Evolutionary conservation across 1,140 invertebrate species (phyloP).

Genomic region (Philaenus spumarius): DNA sequence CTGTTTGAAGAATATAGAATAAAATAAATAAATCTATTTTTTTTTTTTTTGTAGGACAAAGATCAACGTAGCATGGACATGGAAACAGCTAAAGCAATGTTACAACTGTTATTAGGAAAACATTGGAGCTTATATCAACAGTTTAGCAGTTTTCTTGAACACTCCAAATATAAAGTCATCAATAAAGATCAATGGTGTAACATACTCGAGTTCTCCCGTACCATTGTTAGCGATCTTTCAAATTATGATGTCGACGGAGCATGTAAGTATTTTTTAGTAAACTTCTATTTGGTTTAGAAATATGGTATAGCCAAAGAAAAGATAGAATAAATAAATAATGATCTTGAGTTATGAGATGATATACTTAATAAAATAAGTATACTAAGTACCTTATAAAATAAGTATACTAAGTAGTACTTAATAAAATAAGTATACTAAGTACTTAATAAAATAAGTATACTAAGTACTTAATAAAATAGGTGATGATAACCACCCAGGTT

Average conservation of each 20-base stretch:
- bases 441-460: too few relatives aligned
- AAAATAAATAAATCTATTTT: conserved; percentile 9
- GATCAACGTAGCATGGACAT: conserved; percentile 92
- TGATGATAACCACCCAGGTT: too few relatives aligned
- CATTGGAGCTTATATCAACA: conserved; percentile 75
- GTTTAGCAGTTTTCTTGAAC: conserved; percentile 81
- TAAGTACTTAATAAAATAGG: too few relatives aligned
- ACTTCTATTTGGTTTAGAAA: too few relatives aligned
- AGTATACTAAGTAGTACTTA: too few relatives aligned
- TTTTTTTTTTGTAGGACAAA: conserved; percentile 62
- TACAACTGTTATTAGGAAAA: conserved; percentile 76
- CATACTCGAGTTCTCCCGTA: conserved; percentile 87
- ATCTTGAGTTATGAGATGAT: too few relatives aligned
- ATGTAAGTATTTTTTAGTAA: conserved; percentile 82
- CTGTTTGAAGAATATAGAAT: too few relatives aligned
- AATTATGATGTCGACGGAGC: conserved; percentile 93
- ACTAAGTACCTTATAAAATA: too few relatives aligned
- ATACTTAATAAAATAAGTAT: too few relatives aligned
- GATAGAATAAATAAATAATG: too few relatives aligned
- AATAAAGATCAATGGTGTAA: conserved; percentile 97
- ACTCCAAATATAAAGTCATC: conserved; percentile 87
- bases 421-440: too few relatives aligned
- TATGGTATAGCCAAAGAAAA: too few relatives aligned
- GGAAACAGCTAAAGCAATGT: conserved; percentile 82
- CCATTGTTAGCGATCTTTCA: conserved; percentile 70